These are phyloP conservation scores for Cynopterus sphinx DNA, from an alignment of 2,797 vertebrate genomes.

Conservation along the genomic window DNA sequence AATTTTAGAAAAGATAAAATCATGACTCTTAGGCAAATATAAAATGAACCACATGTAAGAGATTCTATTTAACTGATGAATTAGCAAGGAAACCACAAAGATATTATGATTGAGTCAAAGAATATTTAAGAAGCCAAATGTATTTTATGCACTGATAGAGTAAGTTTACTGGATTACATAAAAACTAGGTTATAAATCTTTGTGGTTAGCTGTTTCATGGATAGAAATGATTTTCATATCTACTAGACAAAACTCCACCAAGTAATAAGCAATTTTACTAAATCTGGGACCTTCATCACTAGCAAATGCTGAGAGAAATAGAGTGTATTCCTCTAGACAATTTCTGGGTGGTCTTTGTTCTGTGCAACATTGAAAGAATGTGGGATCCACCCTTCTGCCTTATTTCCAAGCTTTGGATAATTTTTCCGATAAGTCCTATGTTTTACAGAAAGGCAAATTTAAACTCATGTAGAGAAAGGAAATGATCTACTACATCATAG, in stretches of 20 bases:
- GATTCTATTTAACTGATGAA: not conserved
- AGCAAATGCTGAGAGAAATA: not conserved
- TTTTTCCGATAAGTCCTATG: not conserved
- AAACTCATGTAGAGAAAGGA: not conserved
- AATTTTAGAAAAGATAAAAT: slow-evolving; percentile 32
- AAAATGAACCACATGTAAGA: not conserved
- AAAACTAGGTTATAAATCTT: not conserved
- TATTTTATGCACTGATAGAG: not conserved
- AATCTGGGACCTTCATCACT: not conserved
- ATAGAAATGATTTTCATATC: slow-evolving; percentile 28
- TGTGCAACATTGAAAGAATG: not conserved
- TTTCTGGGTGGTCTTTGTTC: not conserved
- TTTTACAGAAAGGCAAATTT: not conserved
- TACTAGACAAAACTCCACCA: not conserved
- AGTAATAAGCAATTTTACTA: slow-evolving; percentile 6
- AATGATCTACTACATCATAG: not conserved
- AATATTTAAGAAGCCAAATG: not conserved
- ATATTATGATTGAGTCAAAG: slow-evolving; percentile 3
- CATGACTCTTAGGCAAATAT: not conserved
- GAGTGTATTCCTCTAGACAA: not conserved
- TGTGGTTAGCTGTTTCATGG: not conserved
- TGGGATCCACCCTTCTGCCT: not conserved
- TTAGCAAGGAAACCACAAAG: not conserved
- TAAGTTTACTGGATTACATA: not conserved
- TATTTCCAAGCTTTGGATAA: not conserved